Evolutionary conservation across 2,888 invertebrate genomes (phyloP), one percentile per base, ranked within the genome.

Genomic region (Tinea trinotella): DNA sequence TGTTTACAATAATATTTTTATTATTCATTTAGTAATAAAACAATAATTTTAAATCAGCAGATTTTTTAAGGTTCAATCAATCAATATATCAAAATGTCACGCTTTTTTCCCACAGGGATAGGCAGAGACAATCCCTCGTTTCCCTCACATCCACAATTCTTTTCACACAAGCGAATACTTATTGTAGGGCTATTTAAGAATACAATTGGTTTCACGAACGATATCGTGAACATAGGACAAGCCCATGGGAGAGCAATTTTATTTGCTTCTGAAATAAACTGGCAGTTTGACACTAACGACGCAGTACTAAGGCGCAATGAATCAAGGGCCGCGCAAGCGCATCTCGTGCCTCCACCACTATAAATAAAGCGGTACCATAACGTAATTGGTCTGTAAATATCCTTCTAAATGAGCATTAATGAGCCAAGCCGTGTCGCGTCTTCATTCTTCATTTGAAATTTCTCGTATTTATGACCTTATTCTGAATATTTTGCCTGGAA

Each of bases 311-410:
- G 61, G 59, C 61, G 66, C 69, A 64, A 75, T 76, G 71, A 75
- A 76, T 77, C 76, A 76, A 65, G 49, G 46, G 62, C 61, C 59
- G 59, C 13, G n/a, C n/a, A 15, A 15, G 48, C 48, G 20, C 48
- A 48, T 48, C 19, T 17, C 17, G 17, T 19, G 48, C 17, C 48
- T 24, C 13, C 24, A 24, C 50, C 50, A 13, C 30, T 54, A 54
- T 46, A 54, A 46, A 54, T 54, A 44, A 55, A 24, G 10, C 48
- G 12, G 36, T 30, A 34, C 40, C 70, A 70, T 74, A 73, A 68
- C 65, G 67, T 76, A 79, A 80, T 80, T 79, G 80, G 75, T 67
- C 71, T 64, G 74, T 80, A 80, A 79, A 80, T 80, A 80, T 74
- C 63, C 65, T 57, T 59, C 66, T 65, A 75, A 75, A 74, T 78